Base-by-base conservation (phyloP, 2,113 vertebrate species). In the Thymallus thymallus region DNA sequence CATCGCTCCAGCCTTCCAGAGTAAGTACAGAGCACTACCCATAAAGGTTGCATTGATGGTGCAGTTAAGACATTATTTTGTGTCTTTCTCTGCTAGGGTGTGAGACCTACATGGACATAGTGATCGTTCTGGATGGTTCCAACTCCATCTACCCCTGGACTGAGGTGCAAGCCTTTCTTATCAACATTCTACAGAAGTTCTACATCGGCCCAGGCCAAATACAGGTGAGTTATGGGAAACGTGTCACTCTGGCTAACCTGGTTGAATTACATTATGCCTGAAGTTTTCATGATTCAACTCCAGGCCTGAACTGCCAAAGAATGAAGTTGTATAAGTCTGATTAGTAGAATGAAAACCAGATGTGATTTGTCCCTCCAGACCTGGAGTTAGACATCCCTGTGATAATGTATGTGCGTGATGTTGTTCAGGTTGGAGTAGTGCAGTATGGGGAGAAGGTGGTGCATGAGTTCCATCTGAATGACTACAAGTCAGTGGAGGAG, bases 121-220 rank as follows among this genome's bases (percentile, higher is more conserved):
- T 99, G 76, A 99, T 99, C 0, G 97, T 98, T 18, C 89, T 99
- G 90, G 98, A 99, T 0, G 98, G 98, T 6, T 99, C 98, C 68
- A 99, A 99, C 90, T 99, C 97, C 86, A 99, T 99, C 63, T 99
- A 99, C 48, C 97, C 97, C 0, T 99, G 98, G 98, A 95, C 94
- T 5, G 97, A 99, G 77, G 97, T 99, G 20, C 97, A 95, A 75
- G 90, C 96, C 82, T 99, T 99, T 86, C 94, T 99, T 80, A 98
- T 98, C 81, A 99, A 95, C 81, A 94, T 99, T 88, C 88, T 99
- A 69, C 94, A 97, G 56, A 99, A 98, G 87, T 98, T 99, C 75
- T 95, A 97, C 85, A 95, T 99, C 0, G 95, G 96, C 18, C 95
- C 96, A 0, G 96, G 96, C 18, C 98, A 99, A 93, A 99, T 97